These are phyloP conservation scores for Haliclona indistincta DNA, from an alignment of 37 sponge, comb jelly and placozoan species.

Conservation along the genomic window DNA sequence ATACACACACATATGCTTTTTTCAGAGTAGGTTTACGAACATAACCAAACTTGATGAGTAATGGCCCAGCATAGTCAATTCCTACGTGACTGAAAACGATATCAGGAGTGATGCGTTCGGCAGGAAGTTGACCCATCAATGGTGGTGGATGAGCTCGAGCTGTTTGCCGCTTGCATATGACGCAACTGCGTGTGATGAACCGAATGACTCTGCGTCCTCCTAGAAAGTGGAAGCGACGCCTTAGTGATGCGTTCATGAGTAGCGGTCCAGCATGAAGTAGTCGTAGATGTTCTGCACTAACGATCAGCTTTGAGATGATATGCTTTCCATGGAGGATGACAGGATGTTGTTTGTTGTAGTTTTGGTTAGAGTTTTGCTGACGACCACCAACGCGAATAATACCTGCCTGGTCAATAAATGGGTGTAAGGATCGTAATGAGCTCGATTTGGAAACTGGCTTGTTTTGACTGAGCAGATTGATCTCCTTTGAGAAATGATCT, in stretches of 20 bases:
- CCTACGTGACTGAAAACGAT: conserved; percentile 23
- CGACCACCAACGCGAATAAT: conserved; percentile 49
- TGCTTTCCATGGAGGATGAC: conserved; percentile 39
- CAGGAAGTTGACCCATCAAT: conserved; percentile 47
- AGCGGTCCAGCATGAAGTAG: conserved; percentile 45
- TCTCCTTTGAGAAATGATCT: too few species aligned
- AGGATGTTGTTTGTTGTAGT: conserved; percentile 22
- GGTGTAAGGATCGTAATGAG: conserved; percentile 4
- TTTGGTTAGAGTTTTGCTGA: conserved; percentile 8
- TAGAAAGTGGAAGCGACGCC: conserved; percentile 17
- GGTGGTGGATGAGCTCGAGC: conserved; percentile 19
- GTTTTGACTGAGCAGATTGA: too few species aligned
- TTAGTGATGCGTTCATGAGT: conserved; percentile 15
- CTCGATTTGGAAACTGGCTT: too few species aligned
- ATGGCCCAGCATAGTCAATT: conserved; percentile 65
- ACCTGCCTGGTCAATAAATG: conserved; percentile 35
- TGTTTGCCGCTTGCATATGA: conserved; percentile 31
- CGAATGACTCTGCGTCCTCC: conserved; percentile 23
- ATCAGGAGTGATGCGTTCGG: conserved; percentile 20
- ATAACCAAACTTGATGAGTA: conserved; percentile 25
- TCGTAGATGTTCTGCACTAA: conserved; percentile 14
- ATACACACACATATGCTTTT: conserved; percentile 36
- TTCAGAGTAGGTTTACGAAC: conserved; percentile 10
- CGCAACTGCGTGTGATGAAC: conserved; percentile 25
- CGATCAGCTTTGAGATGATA: conserved; percentile 21